Base-by-base conservation (phyloP, 2,113 vertebrate species). In the Atlantisia rogersi region DNA sequence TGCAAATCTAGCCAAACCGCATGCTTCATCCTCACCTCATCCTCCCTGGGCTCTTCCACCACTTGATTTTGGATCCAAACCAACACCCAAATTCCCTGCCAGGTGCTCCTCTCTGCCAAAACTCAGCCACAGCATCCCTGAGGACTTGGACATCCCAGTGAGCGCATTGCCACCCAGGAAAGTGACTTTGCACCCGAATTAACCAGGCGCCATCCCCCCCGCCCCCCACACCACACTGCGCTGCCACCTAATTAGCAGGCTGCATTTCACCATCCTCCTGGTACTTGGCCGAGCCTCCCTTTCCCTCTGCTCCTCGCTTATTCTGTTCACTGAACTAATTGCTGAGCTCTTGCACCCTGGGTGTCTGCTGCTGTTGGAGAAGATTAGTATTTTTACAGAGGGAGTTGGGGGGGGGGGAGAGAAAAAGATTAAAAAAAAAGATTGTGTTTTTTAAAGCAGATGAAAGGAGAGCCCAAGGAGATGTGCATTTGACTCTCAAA, bases 391-490 rank as follows among this genome's bases (percentile, higher is more conserved):
- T 97, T 98, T 98, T 91, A 94, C 81, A 71, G 95, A 89, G 35
- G 35, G 35, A 35, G 35, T 35, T 35, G 64, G 65, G 88, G 62
- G 48, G 16, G 16, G 5, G 12, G 40, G 40, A 6, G 12, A 40
- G 21, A 81, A 80, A 78, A 83, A 81, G 76, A 96, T 80, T 75
- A 80, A 82, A 95, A 95, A 91, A 80, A 89, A 97, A 95, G 76
- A 97, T 90, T 95, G 97, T 97, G 94, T 97, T 97, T 98, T 92
- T 97, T 97, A 90, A 97, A 97, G 95, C 86, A 98, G 97, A 98
- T 98, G 97, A 98, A 98, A 98, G 97, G 90, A 91, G 95, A 98
- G 94, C 96, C 97, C 97, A 97, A 98, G 97, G 96, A 98, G 97
- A 97, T 94, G 95, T 96, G 97, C 86, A 83, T 97, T 97, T 98